Evolutionary conservation across 2,888 invertebrate genomes (phyloP).

Genomic region (Diadromus collaris): DNA sequence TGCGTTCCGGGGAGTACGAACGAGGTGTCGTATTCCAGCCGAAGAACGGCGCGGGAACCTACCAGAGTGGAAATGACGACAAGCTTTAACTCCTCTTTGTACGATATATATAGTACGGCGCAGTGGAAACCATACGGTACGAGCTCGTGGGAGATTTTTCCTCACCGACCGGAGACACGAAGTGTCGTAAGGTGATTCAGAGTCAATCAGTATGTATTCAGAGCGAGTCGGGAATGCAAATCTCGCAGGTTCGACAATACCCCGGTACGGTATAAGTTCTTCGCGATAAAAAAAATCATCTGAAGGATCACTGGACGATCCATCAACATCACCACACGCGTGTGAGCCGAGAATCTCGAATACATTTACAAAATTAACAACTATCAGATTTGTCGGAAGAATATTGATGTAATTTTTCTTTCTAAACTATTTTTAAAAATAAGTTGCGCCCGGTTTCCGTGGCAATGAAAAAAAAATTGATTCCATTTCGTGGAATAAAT

Average conservation of each 20-base stretch:
- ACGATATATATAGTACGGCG: conserved; percentile 14
- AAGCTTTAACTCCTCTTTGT: conserved; percentile 25
- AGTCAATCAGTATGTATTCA: conserved; percentile 75
- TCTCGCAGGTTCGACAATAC: conserved; percentile 53
- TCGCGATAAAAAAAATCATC: conserved; percentile 39
- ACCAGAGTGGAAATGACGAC: conserved; percentile 26
- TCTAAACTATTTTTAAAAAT: too few relatives aligned
- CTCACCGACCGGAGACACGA: neutral
- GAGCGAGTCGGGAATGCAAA: conserved; percentile 71
- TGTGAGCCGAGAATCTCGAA: conserved; percentile 40
- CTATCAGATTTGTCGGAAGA: neutral
- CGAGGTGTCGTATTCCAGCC: conserved; percentile 54
- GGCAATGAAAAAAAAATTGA: too few relatives aligned
- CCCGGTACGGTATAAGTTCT: neutral
- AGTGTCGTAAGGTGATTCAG: conserved; percentile 61
- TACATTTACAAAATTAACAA: conserved; percentile 16
- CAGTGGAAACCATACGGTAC: conserved; percentile 21
- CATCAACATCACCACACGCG: conserved; percentile 66
- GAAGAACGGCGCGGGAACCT: conserved; percentile 40
- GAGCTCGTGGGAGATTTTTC: conserved; percentile 56
- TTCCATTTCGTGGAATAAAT: too few relatives aligned
- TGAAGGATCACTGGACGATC: conserved; percentile 70
- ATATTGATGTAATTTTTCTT: too few relatives aligned
- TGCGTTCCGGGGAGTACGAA: conserved; percentile 33
- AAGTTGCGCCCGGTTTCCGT: too few relatives aligned